These are phyloP conservation scores for Pseudopodoces humilis DNA, from an alignment of 2,113 vertebrate species.

Conservation along the genomic window DNA sequence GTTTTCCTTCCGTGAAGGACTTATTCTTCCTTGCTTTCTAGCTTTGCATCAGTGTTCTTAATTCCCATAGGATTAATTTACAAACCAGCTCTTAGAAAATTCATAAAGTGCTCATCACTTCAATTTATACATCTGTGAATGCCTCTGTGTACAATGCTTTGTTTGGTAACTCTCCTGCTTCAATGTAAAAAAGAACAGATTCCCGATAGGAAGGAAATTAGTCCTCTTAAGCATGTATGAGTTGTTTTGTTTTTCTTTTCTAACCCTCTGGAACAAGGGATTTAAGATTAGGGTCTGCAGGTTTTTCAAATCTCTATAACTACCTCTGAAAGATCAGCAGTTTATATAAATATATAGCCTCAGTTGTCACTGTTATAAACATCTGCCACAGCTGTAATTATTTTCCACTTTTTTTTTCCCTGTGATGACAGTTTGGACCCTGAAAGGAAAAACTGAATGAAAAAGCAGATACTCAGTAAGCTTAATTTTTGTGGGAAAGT, in stretches of 20 bases:
- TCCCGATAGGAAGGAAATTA: neutral
- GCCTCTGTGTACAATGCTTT: neutral
- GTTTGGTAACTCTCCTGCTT: neutral
- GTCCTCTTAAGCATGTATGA: neutral
- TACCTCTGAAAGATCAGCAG: conserved; percentile 38
- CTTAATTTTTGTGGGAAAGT: conserved; percentile 27
- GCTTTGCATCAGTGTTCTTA: neutral
- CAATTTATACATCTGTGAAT: neutral
- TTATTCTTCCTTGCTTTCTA: neutral
- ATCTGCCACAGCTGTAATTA: conserved; percentile 38
- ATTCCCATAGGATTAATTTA: neutral
- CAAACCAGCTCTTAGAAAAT: neutral
- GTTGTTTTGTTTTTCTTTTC: neutral
- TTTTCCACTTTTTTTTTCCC: neutral
- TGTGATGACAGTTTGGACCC: conserved; percentile 43
- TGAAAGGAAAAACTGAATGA: conserved; percentile 38
- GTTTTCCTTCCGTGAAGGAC: neutral
- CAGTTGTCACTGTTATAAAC: conserved; percentile 50
- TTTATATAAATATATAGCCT: conserved; percentile 53
- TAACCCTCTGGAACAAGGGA: neutral
- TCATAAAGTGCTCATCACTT: neutral
- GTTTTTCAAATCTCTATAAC: neutral
- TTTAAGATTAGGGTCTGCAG: neutral
- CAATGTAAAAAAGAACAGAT: neutral
- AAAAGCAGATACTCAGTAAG: conserved; percentile 35